Percentiles rank a stretch among this genome's conserved stretches.
These are phyloP conservation scores for Chlorops oryzae DNA, from an alignment of 1,140 invertebrate species.

Conservation along the genomic window DNA sequence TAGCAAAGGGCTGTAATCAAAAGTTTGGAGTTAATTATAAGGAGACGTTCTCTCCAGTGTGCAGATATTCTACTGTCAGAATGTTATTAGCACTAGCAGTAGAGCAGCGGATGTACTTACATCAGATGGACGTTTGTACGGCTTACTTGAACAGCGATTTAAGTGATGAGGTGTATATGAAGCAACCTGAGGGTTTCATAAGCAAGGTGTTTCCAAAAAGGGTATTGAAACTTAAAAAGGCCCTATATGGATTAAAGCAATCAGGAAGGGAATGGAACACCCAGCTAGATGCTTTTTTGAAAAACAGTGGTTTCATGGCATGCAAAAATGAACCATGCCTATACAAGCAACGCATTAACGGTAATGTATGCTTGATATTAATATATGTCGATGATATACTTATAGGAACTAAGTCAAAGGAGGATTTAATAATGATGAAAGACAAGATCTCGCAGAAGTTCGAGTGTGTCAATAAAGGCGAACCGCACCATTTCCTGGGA, in stretches of 20 bases:
- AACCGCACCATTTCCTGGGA: slow-evolving; percentile 29
- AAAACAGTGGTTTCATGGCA: slow-evolving; percentile 4
- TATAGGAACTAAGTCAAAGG: background rate
- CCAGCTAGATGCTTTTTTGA: slow-evolving; percentile 7
- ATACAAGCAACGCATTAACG: background rate
- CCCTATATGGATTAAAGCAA: slow-evolving; percentile 9
- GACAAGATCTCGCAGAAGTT: slow-evolving; percentile 14
- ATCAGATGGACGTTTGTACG: slow-evolving; percentile 37
- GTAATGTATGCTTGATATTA: background rate
- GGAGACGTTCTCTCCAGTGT: slow-evolving; percentile 41
- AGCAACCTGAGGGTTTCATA: background rate
- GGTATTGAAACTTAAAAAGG: slow-evolving; percentile 22
- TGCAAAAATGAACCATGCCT: slow-evolving; percentile 6
- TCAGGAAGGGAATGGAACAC: slow-evolving; percentile 8
- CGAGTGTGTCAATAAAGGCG: slow-evolving; percentile 21
- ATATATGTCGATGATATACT: slow-evolving; percentile 10
- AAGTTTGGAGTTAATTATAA: slow-evolving; percentile 34
- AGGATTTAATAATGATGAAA: slow-evolving; percentile 2
- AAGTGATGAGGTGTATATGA: slow-evolving; percentile 42
- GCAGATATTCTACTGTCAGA: slow-evolving; percentile 28
- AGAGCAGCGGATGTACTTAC: slow-evolving; percentile 5
- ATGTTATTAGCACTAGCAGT: slow-evolving; percentile 24
- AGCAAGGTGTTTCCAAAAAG: slow-evolving; percentile 12
- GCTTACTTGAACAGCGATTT: slow-evolving; percentile 45
- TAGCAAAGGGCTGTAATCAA: slow-evolving; percentile 37